Evolutionary conservation across 2,113 vertebrate species (phyloP).

Genomic region (Ctenodactylus gundi): DNA sequence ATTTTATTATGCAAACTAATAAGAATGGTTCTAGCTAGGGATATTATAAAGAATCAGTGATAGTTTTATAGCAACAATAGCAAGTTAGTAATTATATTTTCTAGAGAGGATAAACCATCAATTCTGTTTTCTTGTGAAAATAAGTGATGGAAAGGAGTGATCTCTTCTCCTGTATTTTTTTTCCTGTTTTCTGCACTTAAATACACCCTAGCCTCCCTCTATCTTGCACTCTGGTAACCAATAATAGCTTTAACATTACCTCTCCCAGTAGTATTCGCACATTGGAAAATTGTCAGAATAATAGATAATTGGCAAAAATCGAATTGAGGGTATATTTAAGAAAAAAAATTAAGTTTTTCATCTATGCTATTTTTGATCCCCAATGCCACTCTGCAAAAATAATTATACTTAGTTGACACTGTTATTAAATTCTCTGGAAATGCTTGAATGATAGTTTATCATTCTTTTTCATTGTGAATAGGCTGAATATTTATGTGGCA

Average conservation of each 20-base stretch:
- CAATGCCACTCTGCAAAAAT: not conserved
- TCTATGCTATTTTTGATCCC: not conserved
- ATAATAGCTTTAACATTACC: not conserved
- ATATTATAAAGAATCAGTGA: not conserved
- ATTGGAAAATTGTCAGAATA: not conserved
- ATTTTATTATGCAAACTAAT: not conserved
- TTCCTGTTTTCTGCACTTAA: not conserved
- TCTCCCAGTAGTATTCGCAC: not conserved
- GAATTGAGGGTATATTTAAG: not conserved
- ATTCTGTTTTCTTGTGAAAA: not conserved
- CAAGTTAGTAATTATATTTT: not conserved
- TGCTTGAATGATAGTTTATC: not conserved
- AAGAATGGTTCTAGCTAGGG: not conserved
- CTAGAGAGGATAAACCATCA: not conserved
- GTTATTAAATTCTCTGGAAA: not conserved
- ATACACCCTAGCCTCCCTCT: not conserved
- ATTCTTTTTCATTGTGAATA: not conserved
- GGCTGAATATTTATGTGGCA: not conserved
- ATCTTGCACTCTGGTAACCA: not conserved
- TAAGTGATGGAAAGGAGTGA: not conserved
- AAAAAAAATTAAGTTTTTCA: not conserved
- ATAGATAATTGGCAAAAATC: not conserved
- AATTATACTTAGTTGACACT: not conserved
- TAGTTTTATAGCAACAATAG: not conserved
- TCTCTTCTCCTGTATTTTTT: not conserved